phyloP scores from a whole-genome alignment of 2,113 vertebrate genomes.

The Gallinago media region DNA sequence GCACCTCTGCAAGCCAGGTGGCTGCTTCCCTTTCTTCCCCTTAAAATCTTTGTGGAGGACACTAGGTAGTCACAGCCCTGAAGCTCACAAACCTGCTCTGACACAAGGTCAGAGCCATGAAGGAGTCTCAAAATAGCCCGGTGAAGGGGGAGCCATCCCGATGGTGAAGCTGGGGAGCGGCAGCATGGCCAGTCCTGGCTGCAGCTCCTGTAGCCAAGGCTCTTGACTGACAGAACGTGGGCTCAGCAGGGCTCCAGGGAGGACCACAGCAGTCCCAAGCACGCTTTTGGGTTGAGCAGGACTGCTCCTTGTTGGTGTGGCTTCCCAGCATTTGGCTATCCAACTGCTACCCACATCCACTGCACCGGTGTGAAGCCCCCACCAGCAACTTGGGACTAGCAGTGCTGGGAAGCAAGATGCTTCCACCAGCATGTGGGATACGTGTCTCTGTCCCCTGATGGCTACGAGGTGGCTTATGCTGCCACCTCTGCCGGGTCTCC shows the following conservation, averaged over 20 bases:
- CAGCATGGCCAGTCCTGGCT: neutral
- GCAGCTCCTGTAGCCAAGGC: neutral
- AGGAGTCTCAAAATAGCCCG: neutral
- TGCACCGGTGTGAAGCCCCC: neutral
- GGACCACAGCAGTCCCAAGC: rapidly evolving
- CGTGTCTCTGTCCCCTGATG: rapidly evolving
- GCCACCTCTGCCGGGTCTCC: neutral
- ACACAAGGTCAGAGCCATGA: neutral
- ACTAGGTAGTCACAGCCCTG: neutral
- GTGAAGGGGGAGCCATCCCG: neutral
- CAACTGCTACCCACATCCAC: neutral
- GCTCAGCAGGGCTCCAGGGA: neutral
- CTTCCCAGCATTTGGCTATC: neutral
- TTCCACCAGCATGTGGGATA: neutral
- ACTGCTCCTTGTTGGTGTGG: neutral
- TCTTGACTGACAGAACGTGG: neutral
- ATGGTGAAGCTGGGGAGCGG: neutral
- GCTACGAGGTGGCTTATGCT: neutral
- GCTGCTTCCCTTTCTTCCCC: neutral
- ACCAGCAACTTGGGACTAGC: neutral
- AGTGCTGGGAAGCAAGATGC: neutral
- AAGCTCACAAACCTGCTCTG: neutral
- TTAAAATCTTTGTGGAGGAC: neutral
- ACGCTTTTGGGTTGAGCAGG: neutral
- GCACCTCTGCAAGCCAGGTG: neutral